phyloP scores from a whole-genome alignment of 2,888 invertebrate species.

The Bursaphelenchus okinawaensis region DNA sequence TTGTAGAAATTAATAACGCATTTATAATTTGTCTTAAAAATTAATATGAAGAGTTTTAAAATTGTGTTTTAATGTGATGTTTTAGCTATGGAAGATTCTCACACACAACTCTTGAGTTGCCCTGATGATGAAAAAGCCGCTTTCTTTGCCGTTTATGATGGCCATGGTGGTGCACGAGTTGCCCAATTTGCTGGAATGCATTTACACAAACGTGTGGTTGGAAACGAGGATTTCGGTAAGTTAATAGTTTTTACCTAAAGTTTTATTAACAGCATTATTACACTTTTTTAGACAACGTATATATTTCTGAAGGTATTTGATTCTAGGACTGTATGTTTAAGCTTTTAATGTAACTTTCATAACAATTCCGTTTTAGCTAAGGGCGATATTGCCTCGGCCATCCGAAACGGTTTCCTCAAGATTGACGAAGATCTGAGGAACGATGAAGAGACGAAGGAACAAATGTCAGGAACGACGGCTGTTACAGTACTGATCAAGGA shows the following conservation, averaged over 20 bases:
- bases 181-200: constrained; percentile 91
- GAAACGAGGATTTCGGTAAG: constrained; percentile 58
- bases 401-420: constrained; percentile 82
- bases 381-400: constrained; percentile 62
- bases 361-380: not conserved
- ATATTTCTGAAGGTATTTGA: not conserved
- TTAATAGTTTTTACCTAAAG: no score
- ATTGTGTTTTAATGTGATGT: not conserved
- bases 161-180: constrained; percentile 73
- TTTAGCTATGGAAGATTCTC: constrained; percentile 88
- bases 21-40: no score
- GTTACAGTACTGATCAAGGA: constrained; percentile 72
- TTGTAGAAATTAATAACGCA: no score
- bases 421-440: constrained; percentile 74
- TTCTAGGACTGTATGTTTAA: not conserved
- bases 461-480: constrained; percentile 90
- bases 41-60: constrained; percentile 3
- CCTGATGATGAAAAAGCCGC: constrained; percentile 81
- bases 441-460: constrained; percentile 79
- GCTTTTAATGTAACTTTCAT: no score
- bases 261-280: no score
- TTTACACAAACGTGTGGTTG: constrained; percentile 82
- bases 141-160: constrained; percentile 95
- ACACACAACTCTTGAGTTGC: constrained; percentile 81
- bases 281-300: not conserved